Percentiles rank a stretch among this genome's conserved stretches.
Conservation (phyloP, 1,140 invertebrate species). For the Drosophila asahinai region DNA sequence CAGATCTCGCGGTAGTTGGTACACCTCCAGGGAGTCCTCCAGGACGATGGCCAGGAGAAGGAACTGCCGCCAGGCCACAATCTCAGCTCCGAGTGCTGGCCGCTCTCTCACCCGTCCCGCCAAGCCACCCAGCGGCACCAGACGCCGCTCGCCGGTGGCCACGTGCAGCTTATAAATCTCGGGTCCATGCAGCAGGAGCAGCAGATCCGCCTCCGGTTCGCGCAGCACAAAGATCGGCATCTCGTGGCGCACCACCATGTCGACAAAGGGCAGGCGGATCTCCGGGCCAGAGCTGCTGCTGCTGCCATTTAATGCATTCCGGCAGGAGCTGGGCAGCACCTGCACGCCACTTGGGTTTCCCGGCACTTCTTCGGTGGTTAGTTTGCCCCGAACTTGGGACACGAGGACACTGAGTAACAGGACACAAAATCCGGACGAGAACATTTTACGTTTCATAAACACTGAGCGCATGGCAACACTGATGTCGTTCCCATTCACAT, state of each 20-base stretch:
- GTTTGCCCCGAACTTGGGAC: not conserved
- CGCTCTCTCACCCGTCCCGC: conserved; percentile 36
- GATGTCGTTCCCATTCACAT: conserved; percentile 25
- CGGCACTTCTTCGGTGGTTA: not conserved
- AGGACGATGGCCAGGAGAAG: conserved; percentile 63
- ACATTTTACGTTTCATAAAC: conserved; percentile 25
- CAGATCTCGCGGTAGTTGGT: conserved; percentile 58
- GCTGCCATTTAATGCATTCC: conserved; percentile 46
- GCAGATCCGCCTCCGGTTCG: conserved; percentile 38
- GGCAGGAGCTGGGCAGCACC: conserved; percentile 56
- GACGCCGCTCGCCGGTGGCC: conserved; percentile 48
- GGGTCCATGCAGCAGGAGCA: conserved; percentile 69
- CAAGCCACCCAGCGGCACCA: conserved; percentile 60
- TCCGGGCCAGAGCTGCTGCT: conserved; percentile 47
- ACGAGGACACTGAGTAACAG: conserved; percentile 12
- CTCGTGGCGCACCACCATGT: conserved; percentile 64
- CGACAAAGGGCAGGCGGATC: conserved; percentile 74
- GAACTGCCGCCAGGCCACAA: conserved; percentile 68
- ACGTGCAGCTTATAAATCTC: conserved; percentile 67
- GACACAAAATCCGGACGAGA: conserved; percentile 3
- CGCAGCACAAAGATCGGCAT: conserved; percentile 57
- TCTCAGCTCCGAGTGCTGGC: conserved; percentile 37
- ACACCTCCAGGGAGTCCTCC: conserved; percentile 64
- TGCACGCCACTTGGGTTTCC: not conserved
- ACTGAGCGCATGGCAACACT: not conserved